Evolutionary conservation across 2,888 invertebrate species (phyloP), one percentile per base, ranked within the genome.

Genomic region (Chrysodeixis includens): DNA sequence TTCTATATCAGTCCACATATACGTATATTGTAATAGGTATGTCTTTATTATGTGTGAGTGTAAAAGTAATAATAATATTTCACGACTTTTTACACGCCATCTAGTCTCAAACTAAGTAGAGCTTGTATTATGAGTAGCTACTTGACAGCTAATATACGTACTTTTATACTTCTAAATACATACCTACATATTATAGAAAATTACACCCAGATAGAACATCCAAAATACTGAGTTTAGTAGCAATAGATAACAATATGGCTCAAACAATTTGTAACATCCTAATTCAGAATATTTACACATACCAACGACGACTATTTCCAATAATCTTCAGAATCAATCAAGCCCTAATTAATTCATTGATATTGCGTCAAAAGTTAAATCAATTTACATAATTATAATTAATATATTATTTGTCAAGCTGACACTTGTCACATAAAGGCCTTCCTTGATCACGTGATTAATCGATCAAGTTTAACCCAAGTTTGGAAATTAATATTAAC

Each of bases 381-480:
- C 58, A 56, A 78, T 81, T 81, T 62, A 55, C 77, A 82, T 78
- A 77, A 62, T 63, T 56, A 14, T 53, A 56, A 66, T 57, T 26
- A 26, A 26, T 26, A 26, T 26, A 26, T 26, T 2, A 67, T 75
- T 74, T 72, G 32, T 74, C 71, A 68, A 60, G 58, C 49, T 69
- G 74, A 76, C 67, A 71, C 62, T 67, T 76, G 81, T 78, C 76
- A 74, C 49, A 66, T 64, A 60, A 75, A 75, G 68, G 60, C 53
- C 62, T 86, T 84, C 85, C 83, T 83, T 79, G 79, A 78, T 81
- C 67, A 40, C 22, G 61, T 82, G 76, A 83, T 82, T 83, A 74
- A 84, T 83, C 51, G 69, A 35, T 56, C 66, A 49, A 71, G 35
- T 64, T 69, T 61, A 64, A 63, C 61, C n/a, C n/a, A n/a, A n/a